Evolutionary conservation across 2,797 vertebrate species (phyloP), one percentile per base, ranked within the genome.

Genomic region (Hydrocynus forskahlii): DNA sequence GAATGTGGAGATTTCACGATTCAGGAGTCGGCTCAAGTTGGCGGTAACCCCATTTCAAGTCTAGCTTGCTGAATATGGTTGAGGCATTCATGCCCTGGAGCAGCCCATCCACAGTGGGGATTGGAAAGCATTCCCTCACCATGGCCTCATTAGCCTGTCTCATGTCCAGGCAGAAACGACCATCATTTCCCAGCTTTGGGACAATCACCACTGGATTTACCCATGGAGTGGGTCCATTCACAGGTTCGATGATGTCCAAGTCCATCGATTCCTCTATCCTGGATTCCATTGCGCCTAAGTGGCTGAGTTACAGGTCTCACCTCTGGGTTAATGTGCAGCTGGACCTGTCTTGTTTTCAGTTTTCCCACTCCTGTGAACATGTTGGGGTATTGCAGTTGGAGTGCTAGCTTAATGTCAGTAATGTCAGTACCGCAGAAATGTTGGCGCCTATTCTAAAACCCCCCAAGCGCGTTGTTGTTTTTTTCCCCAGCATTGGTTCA

Each of bases 11-110:
- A 29, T 50, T 10, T 10, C 48, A 2, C 14, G 48, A 50, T 29
- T 84, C 2, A 79, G 9, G 9, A 3, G 29, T 29, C 29, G 3
- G 29, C 29, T 82, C 77, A 2, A 81, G 5, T 25, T 87, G 84
- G 23, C 75, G 76, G 23, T 81, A 85, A 40, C 57, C 66, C 79
- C 75, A 79, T 7, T 70, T 81, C 8, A 84, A 43, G n/a, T 84
- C 69, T n/a, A 84, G 35, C 21, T 78, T 84, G 38, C 73, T 82
- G n/a, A 83, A 85, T 43, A 83, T 6, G 5, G 17, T 40, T 5
- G 81, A 85, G 25, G 79, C 75, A 54, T 83, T 79, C 71, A 83
- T 35, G 35, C 63, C 66, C 21, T 83, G 74, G n/a, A 83, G 50
- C 17, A 80, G 17, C 14, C 72, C n/a, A 17, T 50, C 48, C 14